These are phyloP conservation scores for Bradypus variegatus DNA, from an alignment of 2,797 vertebrate species.

Conservation along the genomic window DNA sequence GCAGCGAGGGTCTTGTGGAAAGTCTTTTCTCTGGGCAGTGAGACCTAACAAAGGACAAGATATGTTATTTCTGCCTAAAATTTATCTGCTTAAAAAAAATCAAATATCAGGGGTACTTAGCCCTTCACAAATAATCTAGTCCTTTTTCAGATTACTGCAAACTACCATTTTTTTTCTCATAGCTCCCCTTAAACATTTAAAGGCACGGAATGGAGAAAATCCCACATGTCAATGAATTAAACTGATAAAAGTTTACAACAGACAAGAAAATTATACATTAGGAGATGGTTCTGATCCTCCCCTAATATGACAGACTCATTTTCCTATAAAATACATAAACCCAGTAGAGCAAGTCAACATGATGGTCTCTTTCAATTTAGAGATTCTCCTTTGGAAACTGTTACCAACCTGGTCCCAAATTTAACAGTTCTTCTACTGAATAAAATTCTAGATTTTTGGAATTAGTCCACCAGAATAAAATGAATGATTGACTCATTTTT, in stretches of 20 bases:
- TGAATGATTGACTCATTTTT: background rate
- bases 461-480: background rate
- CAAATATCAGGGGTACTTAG: background rate
- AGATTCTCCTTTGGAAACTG: background rate
- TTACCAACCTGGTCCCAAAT: background rate
- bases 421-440: background rate
- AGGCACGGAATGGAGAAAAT: background rate
- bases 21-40: background rate
- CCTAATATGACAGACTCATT: background rate
- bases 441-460: background rate
- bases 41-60: background rate
- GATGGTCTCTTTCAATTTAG: background rate
- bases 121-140: background rate
- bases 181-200: background rate
- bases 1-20: background rate
- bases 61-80: conserved; percentile 8
- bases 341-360: background rate
- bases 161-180: background rate
- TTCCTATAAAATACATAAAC: background rate
- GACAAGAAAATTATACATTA: background rate
- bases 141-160: background rate
- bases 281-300: background rate
- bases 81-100: conserved; percentile 11
- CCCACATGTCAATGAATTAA: background rate
- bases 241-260: background rate